These are phyloP conservation scores for Hippocampus zosterae DNA, from an alignment of 2,113 vertebrate species.

Conservation along the genomic window DNA sequence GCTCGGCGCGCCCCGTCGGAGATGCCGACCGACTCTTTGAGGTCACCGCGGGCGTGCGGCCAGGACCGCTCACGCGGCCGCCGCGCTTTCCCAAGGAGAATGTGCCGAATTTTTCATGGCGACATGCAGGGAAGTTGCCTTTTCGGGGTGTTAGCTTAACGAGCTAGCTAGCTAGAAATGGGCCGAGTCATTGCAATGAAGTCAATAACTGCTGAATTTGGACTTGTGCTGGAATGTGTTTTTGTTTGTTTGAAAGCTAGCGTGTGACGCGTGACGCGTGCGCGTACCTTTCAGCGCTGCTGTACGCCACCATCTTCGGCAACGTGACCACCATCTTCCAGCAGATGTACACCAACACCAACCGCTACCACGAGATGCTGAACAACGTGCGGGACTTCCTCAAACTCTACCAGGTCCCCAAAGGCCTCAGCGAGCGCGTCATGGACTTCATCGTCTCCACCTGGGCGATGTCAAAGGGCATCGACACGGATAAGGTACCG, in stretches of 20 bases:
- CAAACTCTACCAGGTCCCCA: conserved; percentile 96
- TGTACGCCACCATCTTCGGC: conserved; percentile 99
- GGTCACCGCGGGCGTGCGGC: conserved; percentile 50
- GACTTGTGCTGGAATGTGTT: too few relatives aligned
- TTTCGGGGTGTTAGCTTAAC: too few relatives aligned
- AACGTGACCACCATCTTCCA: conserved; percentile 99
- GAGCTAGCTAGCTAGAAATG: too few relatives aligned
- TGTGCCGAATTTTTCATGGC: conserved; percentile 1
- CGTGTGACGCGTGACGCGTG: neutral
- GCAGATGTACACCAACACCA: conserved; percentile 99
- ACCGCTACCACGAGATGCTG: conserved; percentile 97
- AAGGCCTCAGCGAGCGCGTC: conserved; percentile 96
- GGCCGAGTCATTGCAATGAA: too few relatives aligned
- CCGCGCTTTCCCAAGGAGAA: conserved; percentile 32
- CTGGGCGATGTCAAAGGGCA: conserved; percentile 99
- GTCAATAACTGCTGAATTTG: too few relatives aligned
- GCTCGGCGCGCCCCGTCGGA: conserved; percentile 48
- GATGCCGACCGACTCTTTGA: conserved; percentile 67
- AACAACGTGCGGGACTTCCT: conserved; percentile 98
- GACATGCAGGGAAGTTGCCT: too few relatives aligned
- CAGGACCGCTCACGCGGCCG: conserved; percentile 21
- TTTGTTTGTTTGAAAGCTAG: neutral
- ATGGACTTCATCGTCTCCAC: conserved; percentile 99
- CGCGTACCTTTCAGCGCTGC: conserved; percentile 79
- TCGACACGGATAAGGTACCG: conserved; percentile 96